Base-by-base conservation (phyloP, 2,888 invertebrate genomes). In the Parnassius glacialis region DNA sequence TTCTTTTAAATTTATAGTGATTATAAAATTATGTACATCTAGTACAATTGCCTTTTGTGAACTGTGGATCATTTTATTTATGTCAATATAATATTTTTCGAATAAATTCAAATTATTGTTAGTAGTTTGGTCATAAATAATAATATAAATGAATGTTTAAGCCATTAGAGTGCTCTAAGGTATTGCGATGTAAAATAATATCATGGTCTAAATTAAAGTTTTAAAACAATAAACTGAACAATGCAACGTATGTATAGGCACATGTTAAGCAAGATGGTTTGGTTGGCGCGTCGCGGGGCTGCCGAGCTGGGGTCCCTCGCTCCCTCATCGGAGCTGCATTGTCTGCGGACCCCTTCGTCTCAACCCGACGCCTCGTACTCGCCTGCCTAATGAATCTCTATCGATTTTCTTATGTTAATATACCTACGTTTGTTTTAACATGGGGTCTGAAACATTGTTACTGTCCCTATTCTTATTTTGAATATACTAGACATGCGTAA, bases 331-430 rank as follows among this genome's bases (percentile, higher is more conserved):
- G 9, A 48, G 48, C 16, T 48, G 48, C 48, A 48, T 48, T 48
- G 48, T 48, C 48, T 48, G 45, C 45, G 48, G 48, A 25, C 25
- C 20, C 51, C 51, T 51, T 9, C 20, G 20, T 10, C 51, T 51
- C 51, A 51, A 25, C 51, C 51, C 51, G 51, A 51, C 51, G 51
- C 51, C 25, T 51, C 52, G 52, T 13, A n/a, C 13, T 41, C 52
- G 52, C 25, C 58, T 52, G 25, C 52, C 59, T 59, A 59, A 59
- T 59, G 59, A 59, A 59, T 54, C 59, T 41, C 42, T 54, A 59
- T 59, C 54, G 59, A 59, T 59, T 54, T 59, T 41, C 59, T 53
- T 54, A 47, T 53, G 59, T 45, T 52, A 48, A 54, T 54, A 54
- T 54, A 48, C 57, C 51, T 57, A 43, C 41, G 51, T 43, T 51